phyloP scores from a whole-genome alignment of 2,888 invertebrate genomes.

The Alcis repandata region DNA sequence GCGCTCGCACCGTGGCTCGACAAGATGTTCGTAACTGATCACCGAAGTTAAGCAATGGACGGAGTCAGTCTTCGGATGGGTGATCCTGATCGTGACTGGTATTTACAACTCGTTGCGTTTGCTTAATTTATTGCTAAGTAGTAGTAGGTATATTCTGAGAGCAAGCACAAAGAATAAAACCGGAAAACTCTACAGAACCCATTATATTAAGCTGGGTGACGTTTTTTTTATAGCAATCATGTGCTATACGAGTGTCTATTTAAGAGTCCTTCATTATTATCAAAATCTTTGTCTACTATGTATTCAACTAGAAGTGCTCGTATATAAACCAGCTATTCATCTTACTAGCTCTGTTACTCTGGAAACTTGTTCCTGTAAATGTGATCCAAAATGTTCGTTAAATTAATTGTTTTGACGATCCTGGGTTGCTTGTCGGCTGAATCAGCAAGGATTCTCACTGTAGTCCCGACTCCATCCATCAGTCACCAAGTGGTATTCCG shows the following conservation, averaged over 20 bases:
- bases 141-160: too few species aligned
- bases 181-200: neutral
- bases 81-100: too few species aligned
- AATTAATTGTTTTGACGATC: neutral
- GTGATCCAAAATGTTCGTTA: neutral
- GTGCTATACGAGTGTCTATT: neutral
- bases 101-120: too few species aligned
- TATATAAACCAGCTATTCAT: neutral
- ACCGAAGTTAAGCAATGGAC: too few species aligned
- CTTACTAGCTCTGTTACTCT: neutral
- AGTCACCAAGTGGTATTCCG: conserved; percentile 79
- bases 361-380: neutral
- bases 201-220: neutral
- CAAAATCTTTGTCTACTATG: neutral
- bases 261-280: neutral
- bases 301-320: neutral
- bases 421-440: conserved; percentile 23
- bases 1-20: too few species aligned
- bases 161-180: too few species aligned
- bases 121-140: too few species aligned
- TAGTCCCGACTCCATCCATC: conserved; percentile 71
- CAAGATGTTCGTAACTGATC: too few species aligned
- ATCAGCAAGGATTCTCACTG: conserved; percentile 50
- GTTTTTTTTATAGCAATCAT: neutral
- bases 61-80: too few species aligned